Conservation (phyloP, 2,888 invertebrate species). For the Nemurella pictetii region DNA sequence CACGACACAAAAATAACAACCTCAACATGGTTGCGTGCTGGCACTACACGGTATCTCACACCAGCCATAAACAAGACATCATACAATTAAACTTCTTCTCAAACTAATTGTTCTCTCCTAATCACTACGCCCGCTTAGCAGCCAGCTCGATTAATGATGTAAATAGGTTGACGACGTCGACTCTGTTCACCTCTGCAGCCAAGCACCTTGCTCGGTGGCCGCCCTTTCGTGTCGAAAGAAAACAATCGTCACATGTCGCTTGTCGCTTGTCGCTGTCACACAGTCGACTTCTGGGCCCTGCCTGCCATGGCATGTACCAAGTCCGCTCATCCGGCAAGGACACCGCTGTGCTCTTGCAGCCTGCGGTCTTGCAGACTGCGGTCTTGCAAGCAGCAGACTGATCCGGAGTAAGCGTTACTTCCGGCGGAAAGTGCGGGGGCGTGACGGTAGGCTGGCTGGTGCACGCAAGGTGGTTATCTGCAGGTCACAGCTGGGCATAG, state of each 20-base stretch:
- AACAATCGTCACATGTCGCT: background rate
- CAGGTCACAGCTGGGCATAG: background rate
- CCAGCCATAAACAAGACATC: background rate
- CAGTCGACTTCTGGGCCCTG: too few species aligned
- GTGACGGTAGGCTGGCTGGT: background rate
- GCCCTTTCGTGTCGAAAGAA: background rate
- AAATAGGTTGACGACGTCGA: background rate
- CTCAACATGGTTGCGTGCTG: background rate
- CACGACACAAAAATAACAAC: background rate
- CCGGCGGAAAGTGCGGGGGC: background rate
- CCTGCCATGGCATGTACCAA: background rate
- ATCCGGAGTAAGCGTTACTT: background rate
- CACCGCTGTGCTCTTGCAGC: too few species aligned
- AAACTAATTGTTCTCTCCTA: background rate
- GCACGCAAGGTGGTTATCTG: background rate
- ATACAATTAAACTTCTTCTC: background rate
- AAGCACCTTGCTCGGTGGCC: background rate
- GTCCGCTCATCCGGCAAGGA: background rate
- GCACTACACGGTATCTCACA: background rate
- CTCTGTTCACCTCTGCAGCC: background rate
- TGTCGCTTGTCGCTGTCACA: background rate
- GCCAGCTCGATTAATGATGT: background rate
- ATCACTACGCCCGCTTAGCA: background rate
- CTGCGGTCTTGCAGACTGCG: background rate
- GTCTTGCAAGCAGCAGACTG: background rate